Evolutionary conservation across 2,113 vertebrate genomes (phyloP), one percentile per base, ranked within the genome.

Genomic region (Pollimyrus isidori): DNA sequence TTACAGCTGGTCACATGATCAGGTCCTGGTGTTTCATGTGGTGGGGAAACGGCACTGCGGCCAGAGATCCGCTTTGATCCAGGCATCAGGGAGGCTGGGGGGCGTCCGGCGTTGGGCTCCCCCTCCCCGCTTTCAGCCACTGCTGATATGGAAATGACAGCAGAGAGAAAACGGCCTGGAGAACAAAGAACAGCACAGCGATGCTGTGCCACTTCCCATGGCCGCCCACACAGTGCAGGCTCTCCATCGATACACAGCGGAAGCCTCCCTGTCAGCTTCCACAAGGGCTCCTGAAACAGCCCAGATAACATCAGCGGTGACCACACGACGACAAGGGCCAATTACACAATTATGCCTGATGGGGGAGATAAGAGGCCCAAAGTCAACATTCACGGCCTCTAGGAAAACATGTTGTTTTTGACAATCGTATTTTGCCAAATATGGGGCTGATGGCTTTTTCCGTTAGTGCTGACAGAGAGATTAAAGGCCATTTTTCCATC

Each of bases 261-360:
- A 90, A 82, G 90, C 84, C 83, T 92, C 56, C 86, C 87, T 89
- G 90, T 46, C 82, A 53, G 89, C 13, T 89, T 87, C 87, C 89
- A 92, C 80, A 89, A 86, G 90, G 89, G 89, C 89, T 23, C 35
- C 91, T 89, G 50, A 93, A 94, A 91, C 92, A 94, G 94, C 93
- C 94, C 91, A 89, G 95, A 96, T 96, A 95, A 89, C 65, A 92
- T 95, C 94, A 4, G 84, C 88, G 6, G 87, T 46, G 89, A 93
- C 94, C 96, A 95, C 95, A 95, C 94, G 93, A 95, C 95, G 91
- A 93, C 92, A 92, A 94, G 93, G 93, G 90, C 90, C 91, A 94
- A 95, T 96, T 95, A 95, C 85, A 90, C 88, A 91, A 95, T 95
- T 95, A 92, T 85, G 87, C 56, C 90, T 90, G 88, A 86, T 91